These are phyloP conservation scores for Tromatobia lineatoria DNA, from an alignment of 2,888 invertebrate species.

Conservation along the genomic window DNA sequence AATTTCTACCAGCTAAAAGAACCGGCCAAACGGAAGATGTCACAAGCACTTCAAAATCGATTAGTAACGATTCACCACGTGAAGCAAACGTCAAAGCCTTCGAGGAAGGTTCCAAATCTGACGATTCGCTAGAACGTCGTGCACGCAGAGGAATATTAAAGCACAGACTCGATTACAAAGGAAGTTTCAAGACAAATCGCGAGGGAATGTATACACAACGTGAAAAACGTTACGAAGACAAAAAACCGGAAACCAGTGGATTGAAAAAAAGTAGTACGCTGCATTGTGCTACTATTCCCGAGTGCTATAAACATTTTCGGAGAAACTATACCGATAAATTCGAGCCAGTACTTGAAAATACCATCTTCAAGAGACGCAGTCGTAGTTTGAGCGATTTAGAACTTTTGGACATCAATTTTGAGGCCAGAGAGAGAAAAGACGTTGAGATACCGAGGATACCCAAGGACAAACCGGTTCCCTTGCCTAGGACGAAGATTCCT, in stretches of 20 bases:
- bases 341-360: slow-evolving; percentile 34
- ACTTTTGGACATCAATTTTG: slow-evolving; percentile 66
- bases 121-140: slow-evolving; percentile 72
- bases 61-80: not conserved
- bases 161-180: slow-evolving; percentile 65
- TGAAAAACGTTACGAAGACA: slow-evolving; percentile 36
- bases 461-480: slow-evolving; percentile 70
- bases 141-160: slow-evolving; percentile 55
- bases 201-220: slow-evolving; percentile 61
- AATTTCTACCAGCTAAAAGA: slow-evolving; percentile 78
- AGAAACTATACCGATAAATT: slow-evolving; percentile 40
- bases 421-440: not conserved
- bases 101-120: slow-evolving; percentile 74
- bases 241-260: slow-evolving; percentile 5
- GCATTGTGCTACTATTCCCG: slow-evolving; percentile 69
- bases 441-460: not conserved
- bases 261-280: slow-evolving; percentile 71
- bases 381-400: slow-evolving; percentile 77
- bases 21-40: slow-evolving; percentile 42
- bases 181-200: slow-evolving; percentile 72
- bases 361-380: slow-evolving; percentile 73
- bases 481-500: slow-evolving; percentile 73
- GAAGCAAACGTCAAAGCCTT: slow-evolving; percentile 50
- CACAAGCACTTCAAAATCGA: not conserved
- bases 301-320: slow-evolving; percentile 68